phyloP scores from a whole-genome alignment of 2,888 invertebrate genomes.

The Apamea epomidion region DNA sequence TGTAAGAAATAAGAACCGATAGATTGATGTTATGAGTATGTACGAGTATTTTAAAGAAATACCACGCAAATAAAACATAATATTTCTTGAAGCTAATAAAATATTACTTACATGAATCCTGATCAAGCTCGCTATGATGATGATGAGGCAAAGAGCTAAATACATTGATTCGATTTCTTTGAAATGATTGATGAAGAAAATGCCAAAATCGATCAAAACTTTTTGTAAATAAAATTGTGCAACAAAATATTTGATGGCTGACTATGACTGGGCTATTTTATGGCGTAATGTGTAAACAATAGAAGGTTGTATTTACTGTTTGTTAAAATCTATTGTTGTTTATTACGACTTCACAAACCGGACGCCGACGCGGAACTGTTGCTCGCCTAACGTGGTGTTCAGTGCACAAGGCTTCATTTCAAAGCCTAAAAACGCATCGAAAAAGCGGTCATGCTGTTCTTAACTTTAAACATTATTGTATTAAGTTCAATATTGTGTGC shows the following conservation, averaged over 20 bases:
- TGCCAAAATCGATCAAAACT: not conserved
- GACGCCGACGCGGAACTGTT: slow-evolving; percentile 32
- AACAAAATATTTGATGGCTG: not conserved
- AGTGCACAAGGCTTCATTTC: slow-evolving; percentile 24
- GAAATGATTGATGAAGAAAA: not conserved
- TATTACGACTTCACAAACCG: slow-evolving; percentile 24
- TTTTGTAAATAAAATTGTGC: not conserved
- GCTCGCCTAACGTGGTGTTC: slow-evolving; percentile 13
- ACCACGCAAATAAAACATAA: not conserved
- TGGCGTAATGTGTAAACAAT: not conserved
- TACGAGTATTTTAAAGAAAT: not conserved
- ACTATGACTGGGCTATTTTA: not conserved
- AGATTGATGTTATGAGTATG: not conserved
- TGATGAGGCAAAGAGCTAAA: slow-evolving; percentile 70
- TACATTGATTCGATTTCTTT: slow-evolving; percentile 36
- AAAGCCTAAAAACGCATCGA: slow-evolving; percentile 24
- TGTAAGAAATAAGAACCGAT: not conserved
- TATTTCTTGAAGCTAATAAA: not conserved
- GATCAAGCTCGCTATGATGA: slow-evolving; percentile 86
- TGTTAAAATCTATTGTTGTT: not conserved
- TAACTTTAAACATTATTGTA: not conserved
- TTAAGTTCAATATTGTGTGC: slow-evolving; percentile 28
- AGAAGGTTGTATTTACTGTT: not conserved
- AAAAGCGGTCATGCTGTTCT: not conserved
- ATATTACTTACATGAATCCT: slow-evolving; percentile 83